phyloP scores from a whole-genome alignment of 2,888 invertebrate genomes.

The Volucella bombylans region DNA sequence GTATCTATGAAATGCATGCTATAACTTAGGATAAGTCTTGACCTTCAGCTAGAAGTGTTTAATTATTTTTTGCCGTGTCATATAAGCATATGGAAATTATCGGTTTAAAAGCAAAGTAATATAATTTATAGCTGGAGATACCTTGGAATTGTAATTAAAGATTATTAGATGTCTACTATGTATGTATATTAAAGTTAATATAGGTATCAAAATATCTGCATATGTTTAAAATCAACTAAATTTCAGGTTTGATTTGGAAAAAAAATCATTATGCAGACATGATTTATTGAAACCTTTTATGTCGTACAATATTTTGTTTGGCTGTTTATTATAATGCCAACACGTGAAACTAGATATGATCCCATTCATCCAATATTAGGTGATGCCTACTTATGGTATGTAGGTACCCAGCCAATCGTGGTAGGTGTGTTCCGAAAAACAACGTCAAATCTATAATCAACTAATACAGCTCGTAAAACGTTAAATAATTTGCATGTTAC shows the following conservation, averaged over 20 bases:
- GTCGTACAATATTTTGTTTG: background rate
- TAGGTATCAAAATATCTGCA: too few species aligned
- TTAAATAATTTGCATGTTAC: slow-evolving; percentile 70
- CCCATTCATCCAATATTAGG: slow-evolving; percentile 16
- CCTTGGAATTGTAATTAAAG: slow-evolving; percentile 1
- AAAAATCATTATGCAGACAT: too few species aligned
- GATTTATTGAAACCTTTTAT: too few species aligned
- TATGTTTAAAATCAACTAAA: too few species aligned
- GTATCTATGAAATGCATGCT: too few species aligned
- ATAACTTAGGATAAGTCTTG: background rate
- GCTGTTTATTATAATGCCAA: slow-evolving; percentile 8
- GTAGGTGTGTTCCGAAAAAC: slow-evolving; percentile 9
- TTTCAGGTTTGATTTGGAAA: too few species aligned
- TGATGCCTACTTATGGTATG: slow-evolving; percentile 28
- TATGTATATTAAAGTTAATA: too few species aligned
- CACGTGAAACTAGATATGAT: too few species aligned
- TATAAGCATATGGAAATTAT: slow-evolving; percentile 29
- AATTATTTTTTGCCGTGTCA: background rate
- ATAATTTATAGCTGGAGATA: slow-evolving; percentile 20
- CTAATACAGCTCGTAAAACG: slow-evolving; percentile 50
- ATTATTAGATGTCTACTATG: background rate
- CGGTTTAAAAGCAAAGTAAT: slow-evolving; percentile 13
- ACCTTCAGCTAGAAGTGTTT: background rate
- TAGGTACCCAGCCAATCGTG: slow-evolving; percentile 41
- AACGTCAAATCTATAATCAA: slow-evolving; percentile 61